These are phyloP conservation scores for Papilio dardanus DNA, from an alignment of 1,140 invertebrate genomes.

Conservation along the genomic window DNA sequence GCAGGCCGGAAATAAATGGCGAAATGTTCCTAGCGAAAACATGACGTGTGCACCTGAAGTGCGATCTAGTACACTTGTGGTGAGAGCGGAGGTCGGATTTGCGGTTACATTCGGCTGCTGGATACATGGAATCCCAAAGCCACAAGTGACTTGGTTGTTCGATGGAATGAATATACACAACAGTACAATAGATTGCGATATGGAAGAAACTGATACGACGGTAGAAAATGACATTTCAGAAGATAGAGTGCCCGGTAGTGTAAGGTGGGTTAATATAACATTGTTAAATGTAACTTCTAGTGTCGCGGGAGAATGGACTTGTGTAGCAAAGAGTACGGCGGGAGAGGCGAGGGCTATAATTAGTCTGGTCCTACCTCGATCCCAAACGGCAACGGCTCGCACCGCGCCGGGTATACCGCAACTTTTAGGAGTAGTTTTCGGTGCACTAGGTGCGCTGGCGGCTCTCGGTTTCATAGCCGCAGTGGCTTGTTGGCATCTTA, in stretches of 20 bases:
- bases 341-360: constrained; percentile 76
- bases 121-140: constrained; percentile 91
- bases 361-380: constrained; percentile 73
- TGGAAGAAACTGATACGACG: constrained; percentile 73
- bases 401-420: constrained; percentile 77
- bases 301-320: constrained; percentile 79
- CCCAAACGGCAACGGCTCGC: constrained; percentile 70
- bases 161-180: constrained; percentile 84
- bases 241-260: constrained; percentile 71
- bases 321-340: constrained; percentile 74
- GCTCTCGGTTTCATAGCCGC: constrained; percentile 71
- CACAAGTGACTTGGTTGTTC: constrained; percentile 91
- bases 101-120: constrained; percentile 88
- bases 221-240: constrained; percentile 69
- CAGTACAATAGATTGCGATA: constrained; percentile 72
- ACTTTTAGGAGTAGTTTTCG: constrained; percentile 76
- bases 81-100: constrained; percentile 74
- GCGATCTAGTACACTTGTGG: constrained; percentile 71
- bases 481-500: constrained; percentile 72
- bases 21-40: constrained; percentile 66
- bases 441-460: constrained; percentile 70
- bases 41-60: constrained; percentile 78
- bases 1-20: constrained; percentile 74
- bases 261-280: constrained; percentile 79
- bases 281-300: constrained; percentile 76